Conservation (phyloP, 2,888 invertebrate species). For the Rhamphomyia laevipes region DNA sequence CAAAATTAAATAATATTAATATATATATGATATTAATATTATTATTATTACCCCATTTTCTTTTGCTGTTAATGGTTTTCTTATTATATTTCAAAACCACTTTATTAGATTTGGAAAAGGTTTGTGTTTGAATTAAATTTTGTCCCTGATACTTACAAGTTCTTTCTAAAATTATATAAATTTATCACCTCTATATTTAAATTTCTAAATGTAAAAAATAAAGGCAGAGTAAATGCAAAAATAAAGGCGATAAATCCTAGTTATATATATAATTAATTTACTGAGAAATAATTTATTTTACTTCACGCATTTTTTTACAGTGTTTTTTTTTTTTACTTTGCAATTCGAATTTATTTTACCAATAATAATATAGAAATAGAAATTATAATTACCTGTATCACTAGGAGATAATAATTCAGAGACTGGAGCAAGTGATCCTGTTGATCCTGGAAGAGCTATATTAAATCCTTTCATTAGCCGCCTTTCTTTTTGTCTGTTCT, state of each 20-base stretch:
- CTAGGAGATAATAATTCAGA: slow-evolving; percentile 69
- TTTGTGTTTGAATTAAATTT: too few species aligned
- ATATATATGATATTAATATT: background rate
- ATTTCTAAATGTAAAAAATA: too few species aligned
- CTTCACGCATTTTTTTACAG: background rate
- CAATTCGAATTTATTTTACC: background rate
- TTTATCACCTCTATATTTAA: too few species aligned
- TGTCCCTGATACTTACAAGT: background rate
- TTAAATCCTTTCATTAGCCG: slow-evolving; percentile 91
- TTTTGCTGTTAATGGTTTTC: background rate
- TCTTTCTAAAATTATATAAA: background rate
- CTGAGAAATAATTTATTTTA: background rate
- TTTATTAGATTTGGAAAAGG: background rate
- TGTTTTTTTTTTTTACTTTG: background rate
- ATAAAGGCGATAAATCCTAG: too few species aligned
- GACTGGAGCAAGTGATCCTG: slow-evolving; percentile 55
- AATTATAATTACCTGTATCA: slow-evolving; percentile 44
- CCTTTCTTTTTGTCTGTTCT: slow-evolving; percentile 85
- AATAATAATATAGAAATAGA: slow-evolving; percentile 60
- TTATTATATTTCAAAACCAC: background rate
- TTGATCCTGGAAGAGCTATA: slow-evolving; percentile 61
- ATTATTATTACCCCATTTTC: background rate
- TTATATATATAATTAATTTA: too few species aligned
- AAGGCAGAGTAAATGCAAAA: too few species aligned
- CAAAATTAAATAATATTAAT: background rate